Percentiles rank a stretch among this genome's conserved stretches.
phyloP scores from a whole-genome alignment of 2,888 invertebrate species.

The Ditula angustiorana region DNA sequence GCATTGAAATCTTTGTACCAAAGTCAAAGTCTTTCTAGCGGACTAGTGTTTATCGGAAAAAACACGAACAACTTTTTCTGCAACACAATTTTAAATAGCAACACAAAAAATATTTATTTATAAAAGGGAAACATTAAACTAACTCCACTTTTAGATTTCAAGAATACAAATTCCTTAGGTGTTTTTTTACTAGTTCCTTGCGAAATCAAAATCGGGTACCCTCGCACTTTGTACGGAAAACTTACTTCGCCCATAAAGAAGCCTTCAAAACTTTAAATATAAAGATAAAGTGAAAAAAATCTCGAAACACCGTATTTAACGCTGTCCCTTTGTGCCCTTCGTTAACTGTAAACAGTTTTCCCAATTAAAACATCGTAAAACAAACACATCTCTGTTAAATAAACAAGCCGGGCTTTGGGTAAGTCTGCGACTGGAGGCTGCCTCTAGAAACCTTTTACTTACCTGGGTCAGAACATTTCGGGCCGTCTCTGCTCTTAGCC shows the following conservation, averaged over 20 bases:
- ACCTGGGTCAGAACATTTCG: slow-evolving; percentile 30
- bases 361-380: slow-evolving; percentile 73
- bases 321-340: slow-evolving; percentile 56
- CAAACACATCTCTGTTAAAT: slow-evolving; percentile 55
- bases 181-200: neutral
- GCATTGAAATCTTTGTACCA: no score
- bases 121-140: no score
- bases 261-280: slow-evolving; percentile 14
- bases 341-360: slow-evolving; percentile 71
- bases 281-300: slow-evolving; percentile 47
- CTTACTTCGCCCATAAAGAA: slow-evolving; percentile 3
- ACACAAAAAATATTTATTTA: no score
- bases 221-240: neutral
- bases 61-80: no score
- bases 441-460: slow-evolving; percentile 41
- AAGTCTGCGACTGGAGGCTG: slow-evolving; percentile 35
- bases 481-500: neutral
- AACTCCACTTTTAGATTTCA: no score
- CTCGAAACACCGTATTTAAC: slow-evolving; percentile 53
- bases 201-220: neutral
- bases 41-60: no score
- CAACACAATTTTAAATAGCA: no score
- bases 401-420: slow-evolving; percentile 38
- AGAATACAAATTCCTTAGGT: neutral
- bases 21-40: no score